phyloP scores from a whole-genome alignment of 2,888 invertebrate species.

The Dryobota labecula region DNA sequence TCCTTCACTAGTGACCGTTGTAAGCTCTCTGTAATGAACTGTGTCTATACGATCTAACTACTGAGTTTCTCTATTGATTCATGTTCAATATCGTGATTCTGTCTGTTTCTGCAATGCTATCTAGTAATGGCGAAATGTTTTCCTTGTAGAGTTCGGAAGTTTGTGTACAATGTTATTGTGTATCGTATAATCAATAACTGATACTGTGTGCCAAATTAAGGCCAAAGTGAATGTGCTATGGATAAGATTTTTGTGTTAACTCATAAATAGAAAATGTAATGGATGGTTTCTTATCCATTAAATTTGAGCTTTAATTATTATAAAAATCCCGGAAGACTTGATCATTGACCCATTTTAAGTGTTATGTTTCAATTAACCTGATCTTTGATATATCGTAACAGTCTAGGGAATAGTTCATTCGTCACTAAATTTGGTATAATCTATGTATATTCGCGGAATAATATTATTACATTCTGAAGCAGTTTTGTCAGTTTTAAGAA shows the following conservation, averaged over 20 bases:
- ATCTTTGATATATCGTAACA: slow-evolving; percentile 68
- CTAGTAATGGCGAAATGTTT: slow-evolving; percentile 68
- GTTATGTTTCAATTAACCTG: slow-evolving; percentile 68
- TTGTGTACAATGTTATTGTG: slow-evolving; percentile 77
- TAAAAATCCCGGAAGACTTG: slow-evolving; percentile 85
- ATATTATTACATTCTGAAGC: slow-evolving; percentile 73
- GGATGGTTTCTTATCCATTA: slow-evolving; percentile 82
- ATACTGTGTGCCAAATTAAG: slow-evolving; percentile 80
- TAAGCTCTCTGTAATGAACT: slow-evolving; percentile 36
- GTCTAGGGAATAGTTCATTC: slow-evolving; percentile 76
- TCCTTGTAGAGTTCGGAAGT: slow-evolving; percentile 71
- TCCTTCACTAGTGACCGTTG: slow-evolving; percentile 49
- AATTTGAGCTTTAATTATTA: slow-evolving; percentile 90
- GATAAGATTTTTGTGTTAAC: slow-evolving; percentile 79
- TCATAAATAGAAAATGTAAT: slow-evolving; percentile 76
- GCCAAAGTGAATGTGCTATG: slow-evolving; percentile 78
- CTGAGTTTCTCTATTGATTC: slow-evolving; percentile 66
- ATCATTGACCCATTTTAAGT: slow-evolving; percentile 74
- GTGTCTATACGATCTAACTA: slow-evolving; percentile 32
- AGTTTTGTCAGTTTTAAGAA: slow-evolving; percentile 73
- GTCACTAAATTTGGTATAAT: slow-evolving; percentile 76
- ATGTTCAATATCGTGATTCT: slow-evolving; percentile 67
- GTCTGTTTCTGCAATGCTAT: slow-evolving; percentile 70
- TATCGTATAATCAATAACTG: slow-evolving; percentile 74
- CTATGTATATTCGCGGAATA: slow-evolving; percentile 76